Evolutionary conservation across 2,888 invertebrate genomes (phyloP), one percentile per base, ranked within the genome.

Genomic region (Acanthosoma haemorrhoidale): DNA sequence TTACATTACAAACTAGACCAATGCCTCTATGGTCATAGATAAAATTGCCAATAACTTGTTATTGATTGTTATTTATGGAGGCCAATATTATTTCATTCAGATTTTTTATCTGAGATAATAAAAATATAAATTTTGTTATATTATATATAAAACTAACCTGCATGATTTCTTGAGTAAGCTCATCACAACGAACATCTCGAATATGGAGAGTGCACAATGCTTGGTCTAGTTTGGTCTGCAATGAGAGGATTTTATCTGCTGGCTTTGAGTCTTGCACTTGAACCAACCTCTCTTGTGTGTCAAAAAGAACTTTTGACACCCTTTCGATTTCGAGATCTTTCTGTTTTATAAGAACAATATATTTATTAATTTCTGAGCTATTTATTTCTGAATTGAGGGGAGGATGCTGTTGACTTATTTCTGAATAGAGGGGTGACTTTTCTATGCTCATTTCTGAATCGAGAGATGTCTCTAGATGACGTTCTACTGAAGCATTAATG

Each of bases 131-230:
- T 29, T 21, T 25, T 6, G 16, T 36, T 13, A 32, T 34, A 36
- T 38, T 11, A 9, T 16, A 4, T 36, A 9, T n/a, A 1, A 39
- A 61, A 38, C 71, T 74, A 75, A 81, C 81, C 77, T 83, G 89
- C 74, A 90, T 90, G 66, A 94, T 81, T 78, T 94, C 94, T 76
- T 90, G 84, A 0, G 92, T 92, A 71, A 94, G 82, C 79, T 94
- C 93, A 77, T 94, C 93, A 78, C 91, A 91, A 1, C 91, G 84
- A 71, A 93, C 89, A 75, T 94, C 93, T 74, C 92, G 84, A 77
- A 92, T 91, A 79, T 94, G 93, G 66, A 94, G 81, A 88, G 91
- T 90, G 77, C 92, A 92, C 43, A 92, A 79, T 0, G 92, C 91
- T 66, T 91, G 81, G 77, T 93, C 92, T 67, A 92, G 80, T 79